These are phyloP conservation scores for Gerris lacustris DNA, from an alignment of 2,888 invertebrate species.

Conservation along the genomic window DNA sequence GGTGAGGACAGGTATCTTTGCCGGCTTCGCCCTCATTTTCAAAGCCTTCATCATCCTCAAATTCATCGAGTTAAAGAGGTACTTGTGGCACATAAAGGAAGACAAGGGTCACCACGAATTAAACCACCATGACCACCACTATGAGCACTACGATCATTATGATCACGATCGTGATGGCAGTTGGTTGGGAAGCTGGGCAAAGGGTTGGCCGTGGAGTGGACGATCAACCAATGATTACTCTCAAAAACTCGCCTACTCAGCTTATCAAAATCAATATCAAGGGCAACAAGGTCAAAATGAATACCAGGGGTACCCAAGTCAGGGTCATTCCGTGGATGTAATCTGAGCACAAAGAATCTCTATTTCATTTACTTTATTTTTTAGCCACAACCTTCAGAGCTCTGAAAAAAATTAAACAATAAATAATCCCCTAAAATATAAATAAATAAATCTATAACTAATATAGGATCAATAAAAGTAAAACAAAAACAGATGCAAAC, in stretches of 20 bases:
- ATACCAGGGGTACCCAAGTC: too few species aligned
- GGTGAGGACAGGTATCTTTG: constrained; percentile 25
- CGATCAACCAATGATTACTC: not conserved
- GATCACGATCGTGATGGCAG: constrained; percentile 7
- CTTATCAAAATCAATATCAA: not conserved
- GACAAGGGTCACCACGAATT: constrained; percentile 25
- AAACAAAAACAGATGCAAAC: too few species aligned
- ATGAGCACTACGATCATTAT: constrained; percentile 20
- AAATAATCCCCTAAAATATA: too few species aligned
- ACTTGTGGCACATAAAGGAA: constrained; percentile 26
- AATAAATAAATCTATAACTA: too few species aligned
- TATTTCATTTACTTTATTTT: too few species aligned
- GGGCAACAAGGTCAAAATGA: too few species aligned
- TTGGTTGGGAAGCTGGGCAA: constrained; percentile 4
- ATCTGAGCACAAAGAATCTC: too few species aligned
- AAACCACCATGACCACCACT: constrained; percentile 24
- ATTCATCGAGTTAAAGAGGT: constrained; percentile 25
- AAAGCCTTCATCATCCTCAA: constrained; percentile 26
- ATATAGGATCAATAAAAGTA: too few species aligned
- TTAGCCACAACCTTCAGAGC: too few species aligned
- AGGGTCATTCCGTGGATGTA: too few species aligned
- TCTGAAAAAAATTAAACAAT: too few species aligned
- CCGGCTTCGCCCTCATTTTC: constrained; percentile 23
- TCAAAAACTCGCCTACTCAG: not conserved
- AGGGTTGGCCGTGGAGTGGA: not conserved